A percentile compares a stretch with the other conserved stretches of the same genome.
phyloP scores from a whole-genome alignment of 2,888 invertebrate genomes.

The Dryococelus australis region DNA sequence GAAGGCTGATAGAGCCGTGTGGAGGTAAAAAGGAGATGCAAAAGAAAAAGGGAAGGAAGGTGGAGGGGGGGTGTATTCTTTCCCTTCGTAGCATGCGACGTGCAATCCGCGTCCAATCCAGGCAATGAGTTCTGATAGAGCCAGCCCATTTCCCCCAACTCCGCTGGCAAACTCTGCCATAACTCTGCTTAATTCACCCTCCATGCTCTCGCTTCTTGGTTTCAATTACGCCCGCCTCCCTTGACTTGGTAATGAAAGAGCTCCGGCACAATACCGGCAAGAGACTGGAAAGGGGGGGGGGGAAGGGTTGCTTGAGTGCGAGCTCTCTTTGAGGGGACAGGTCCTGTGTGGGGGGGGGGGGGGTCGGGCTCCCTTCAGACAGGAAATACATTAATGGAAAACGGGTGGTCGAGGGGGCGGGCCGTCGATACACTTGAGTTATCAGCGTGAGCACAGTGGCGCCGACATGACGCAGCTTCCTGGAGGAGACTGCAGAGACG shows the following conservation, averaged over 20 bases:
- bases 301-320: background rate
- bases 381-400: constrained; percentile 3
- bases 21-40: too few species aligned
- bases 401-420: background rate
- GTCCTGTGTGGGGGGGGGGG: background rate
- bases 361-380: background rate
- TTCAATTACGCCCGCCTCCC: background rate
- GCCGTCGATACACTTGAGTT: background rate
- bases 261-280: background rate
- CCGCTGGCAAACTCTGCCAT: background rate
- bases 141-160: background rate
- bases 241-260: background rate
- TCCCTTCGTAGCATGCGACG: too few species aligned
- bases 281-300: background rate
- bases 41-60: too few species aligned
- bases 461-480: background rate
- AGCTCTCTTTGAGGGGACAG: background rate
- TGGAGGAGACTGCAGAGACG: background rate
- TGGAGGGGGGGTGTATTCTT: too few species aligned
- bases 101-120: background rate
- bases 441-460: background rate
- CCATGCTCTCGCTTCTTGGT: background rate
- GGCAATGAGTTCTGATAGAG: background rate
- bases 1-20: too few species aligned
- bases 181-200: constrained; percentile 2